These are phyloP conservation scores for Volucella bombylans DNA, from an alignment of 2,888 invertebrate genomes.

Conservation along the genomic window DNA sequence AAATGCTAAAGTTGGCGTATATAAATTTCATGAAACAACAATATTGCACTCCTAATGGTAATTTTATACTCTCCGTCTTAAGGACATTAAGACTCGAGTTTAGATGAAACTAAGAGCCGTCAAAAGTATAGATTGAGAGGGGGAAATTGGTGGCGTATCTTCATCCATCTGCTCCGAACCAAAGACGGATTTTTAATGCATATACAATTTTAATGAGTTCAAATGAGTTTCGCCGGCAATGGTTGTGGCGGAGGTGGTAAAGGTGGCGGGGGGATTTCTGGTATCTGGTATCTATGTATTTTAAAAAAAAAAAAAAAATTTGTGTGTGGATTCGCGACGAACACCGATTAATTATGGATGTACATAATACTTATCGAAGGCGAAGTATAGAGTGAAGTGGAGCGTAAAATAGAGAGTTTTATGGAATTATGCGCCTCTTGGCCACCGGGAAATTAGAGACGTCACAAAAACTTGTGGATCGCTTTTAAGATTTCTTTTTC, in stretches of 20 bases:
- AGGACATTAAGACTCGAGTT: conserved; percentile 18
- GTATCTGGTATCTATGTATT: too few relatives aligned
- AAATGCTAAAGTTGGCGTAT: conserved; percentile 37
- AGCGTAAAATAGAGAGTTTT: background rate
- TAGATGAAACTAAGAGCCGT: background rate
- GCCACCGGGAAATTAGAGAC: conserved; percentile 25
- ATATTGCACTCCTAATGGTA: conserved; percentile 41
- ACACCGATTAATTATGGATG: conserved; percentile 41
- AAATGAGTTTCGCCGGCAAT: conserved; percentile 37
- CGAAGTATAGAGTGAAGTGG: too few relatives aligned
- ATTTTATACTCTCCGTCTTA: conserved; percentile 39
- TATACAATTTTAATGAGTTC: conserved; percentile 53
- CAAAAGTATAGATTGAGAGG: background rate
- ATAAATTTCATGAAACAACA: conserved; percentile 57
- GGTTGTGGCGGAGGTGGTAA: background rate
- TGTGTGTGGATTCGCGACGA: conserved; percentile 14
- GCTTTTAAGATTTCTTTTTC: background rate
- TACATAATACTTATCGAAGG: conserved; percentile 74
- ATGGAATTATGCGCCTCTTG: background rate
- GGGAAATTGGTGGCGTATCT: background rate
- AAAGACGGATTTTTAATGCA: conserved; percentile 42
- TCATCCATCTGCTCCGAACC: conserved; percentile 16
- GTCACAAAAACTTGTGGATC: conserved; percentile 18
- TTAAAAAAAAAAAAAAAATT: background rate
- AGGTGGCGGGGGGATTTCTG: too few relatives aligned